phyloP scores from a whole-genome alignment of 2,113 vertebrate genomes.

The Leptocoma aspasia region DNA sequence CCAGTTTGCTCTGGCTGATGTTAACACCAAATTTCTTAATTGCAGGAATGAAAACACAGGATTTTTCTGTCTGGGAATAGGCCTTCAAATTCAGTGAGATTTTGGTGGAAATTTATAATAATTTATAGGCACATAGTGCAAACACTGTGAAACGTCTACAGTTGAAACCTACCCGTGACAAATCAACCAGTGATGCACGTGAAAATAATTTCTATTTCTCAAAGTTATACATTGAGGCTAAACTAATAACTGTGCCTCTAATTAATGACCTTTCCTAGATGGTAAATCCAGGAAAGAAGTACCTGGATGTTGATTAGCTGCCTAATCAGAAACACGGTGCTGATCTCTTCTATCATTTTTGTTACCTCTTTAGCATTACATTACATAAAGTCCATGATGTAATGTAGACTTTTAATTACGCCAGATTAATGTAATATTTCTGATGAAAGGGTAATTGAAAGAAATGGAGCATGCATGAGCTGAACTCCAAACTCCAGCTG shows the following conservation, averaged over 20 bases:
- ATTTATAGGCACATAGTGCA: neutral
- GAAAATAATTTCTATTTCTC: neutral
- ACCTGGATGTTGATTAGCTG: constrained; percentile 6
- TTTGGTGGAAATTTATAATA: neutral
- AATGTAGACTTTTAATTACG: constrained; percentile 34
- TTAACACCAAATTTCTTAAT: neutral
- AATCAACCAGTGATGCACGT: neutral
- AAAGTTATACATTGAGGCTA: neutral
- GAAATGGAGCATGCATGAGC: constrained; percentile 36
- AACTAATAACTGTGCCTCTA: neutral
- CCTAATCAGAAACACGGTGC: neutral
- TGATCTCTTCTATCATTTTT: neutral
- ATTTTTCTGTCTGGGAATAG: neutral
- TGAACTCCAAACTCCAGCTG: constrained; percentile 11
- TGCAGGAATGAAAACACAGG: neutral
- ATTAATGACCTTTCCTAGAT: neutral
- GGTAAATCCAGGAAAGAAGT: neutral
- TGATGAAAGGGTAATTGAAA: constrained; percentile 45
- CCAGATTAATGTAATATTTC: constrained; percentile 53
- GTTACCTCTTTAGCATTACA: neutral
- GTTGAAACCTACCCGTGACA: neutral
- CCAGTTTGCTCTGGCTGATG: neutral
- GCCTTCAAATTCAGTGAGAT: neutral
- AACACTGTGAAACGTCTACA: neutral
- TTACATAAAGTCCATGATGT: constrained; percentile 3